These are phyloP conservation scores for Chrosomus eos DNA, from an alignment of 2,797 vertebrate genomes.

Conservation along the genomic window DNA sequence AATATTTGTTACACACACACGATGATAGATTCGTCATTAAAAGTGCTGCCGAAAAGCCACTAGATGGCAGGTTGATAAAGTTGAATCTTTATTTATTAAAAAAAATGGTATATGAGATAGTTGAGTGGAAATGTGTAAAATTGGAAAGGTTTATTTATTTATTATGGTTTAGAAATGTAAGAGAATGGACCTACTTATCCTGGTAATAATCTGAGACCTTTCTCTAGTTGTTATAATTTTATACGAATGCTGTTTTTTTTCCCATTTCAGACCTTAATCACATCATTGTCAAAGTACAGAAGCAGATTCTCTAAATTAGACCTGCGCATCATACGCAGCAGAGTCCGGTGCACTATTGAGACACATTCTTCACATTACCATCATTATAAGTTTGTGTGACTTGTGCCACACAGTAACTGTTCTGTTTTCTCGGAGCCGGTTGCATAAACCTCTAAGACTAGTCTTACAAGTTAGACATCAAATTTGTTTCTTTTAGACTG, in stretches of 20 bases:
- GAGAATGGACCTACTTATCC: slow-evolving; percentile 79
- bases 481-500: no score
- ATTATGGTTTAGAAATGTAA: neutral
- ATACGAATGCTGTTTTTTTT: neutral
- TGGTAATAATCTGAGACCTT: slow-evolving; percentile 70
- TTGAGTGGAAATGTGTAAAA: neutral
- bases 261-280: slow-evolving; percentile 83
- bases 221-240: neutral
- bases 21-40: neutral
- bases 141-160: no score
- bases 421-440: no score
- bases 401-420: no score
- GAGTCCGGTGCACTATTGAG: no score
- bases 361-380: no score
- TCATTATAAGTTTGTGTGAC: no score
- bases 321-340: no score
- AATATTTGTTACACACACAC: no score
- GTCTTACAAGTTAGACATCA: no score
- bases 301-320: slow-evolving; percentile 71
- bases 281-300: slow-evolving; percentile 77
- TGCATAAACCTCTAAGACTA: no score
- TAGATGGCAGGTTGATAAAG: neutral
- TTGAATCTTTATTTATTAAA: neutral
- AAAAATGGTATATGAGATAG: no score
- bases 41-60: neutral